Percentiles rank a stretch among this genome's conserved stretches.
Evolutionary conservation across 1,140 invertebrate genomes (phyloP).

Genomic region (Heliconius himera): DNA sequence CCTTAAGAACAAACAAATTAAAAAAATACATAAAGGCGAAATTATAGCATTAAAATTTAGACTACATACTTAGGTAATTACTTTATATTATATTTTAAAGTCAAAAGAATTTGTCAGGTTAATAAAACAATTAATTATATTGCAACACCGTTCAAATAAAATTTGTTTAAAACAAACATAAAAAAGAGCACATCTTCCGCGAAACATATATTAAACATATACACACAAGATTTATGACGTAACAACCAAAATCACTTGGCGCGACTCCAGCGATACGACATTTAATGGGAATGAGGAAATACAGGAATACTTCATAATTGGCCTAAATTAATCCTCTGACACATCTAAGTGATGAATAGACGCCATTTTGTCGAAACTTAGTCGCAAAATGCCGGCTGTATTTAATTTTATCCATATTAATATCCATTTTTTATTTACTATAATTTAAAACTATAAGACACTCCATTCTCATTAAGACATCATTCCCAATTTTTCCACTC

Average conservation of each 20-base stretch:
- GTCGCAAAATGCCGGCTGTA: conserved; percentile 16
- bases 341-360: conserved; percentile 20
- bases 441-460: too few relatives aligned
- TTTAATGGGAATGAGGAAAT: conserved; percentile 46
- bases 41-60: too few relatives aligned
- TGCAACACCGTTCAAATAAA: too few relatives aligned
- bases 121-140: too few relatives aligned
- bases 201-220: background rate
- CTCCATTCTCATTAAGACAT: too few relatives aligned
- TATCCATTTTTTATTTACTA: background rate
- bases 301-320: conserved; percentile 43
- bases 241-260: conserved; percentile 42
- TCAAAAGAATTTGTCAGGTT: too few relatives aligned
- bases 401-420: background rate
- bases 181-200: conserved; percentile 5
- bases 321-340: conserved; percentile 26
- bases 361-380: conserved; percentile 26
- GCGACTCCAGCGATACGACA: conserved; percentile 37
- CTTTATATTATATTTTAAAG: too few relatives aligned
- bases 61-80: too few relatives aligned
- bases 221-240: conserved; percentile 32
- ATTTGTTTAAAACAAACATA: background rate
- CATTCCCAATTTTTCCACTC: too few relatives aligned
- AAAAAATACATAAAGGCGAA: too few relatives aligned
- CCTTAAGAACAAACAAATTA: too few relatives aligned